These are phyloP conservation scores for Actinopyga echinites DNA, from an alignment of 53 echinoderm and acorn worm genomes.

Conservation along the genomic window DNA sequence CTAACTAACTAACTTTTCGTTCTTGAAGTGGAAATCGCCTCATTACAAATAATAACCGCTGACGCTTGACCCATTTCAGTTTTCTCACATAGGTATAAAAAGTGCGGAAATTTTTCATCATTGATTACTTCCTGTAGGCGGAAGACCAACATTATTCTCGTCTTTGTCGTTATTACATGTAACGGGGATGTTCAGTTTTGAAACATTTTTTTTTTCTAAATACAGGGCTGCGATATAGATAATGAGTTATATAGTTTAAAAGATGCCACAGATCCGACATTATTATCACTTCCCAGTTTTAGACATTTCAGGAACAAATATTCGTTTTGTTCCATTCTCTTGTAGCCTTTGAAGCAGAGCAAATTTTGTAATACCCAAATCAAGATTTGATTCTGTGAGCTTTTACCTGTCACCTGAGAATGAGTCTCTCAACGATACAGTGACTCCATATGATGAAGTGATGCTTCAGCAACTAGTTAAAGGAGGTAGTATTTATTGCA, in stretches of 20 bases:
- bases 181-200: neutral
- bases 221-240: neutral
- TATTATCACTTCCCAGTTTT: too few species aligned
- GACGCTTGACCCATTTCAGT: too few species aligned
- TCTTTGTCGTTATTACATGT: neutral
- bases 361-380: constrained; percentile 61
- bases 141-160: neutral
- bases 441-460: constrained; percentile 59
- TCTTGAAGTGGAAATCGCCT: too few species aligned
- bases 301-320: too few species aligned
- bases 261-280: too few species aligned
- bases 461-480: constrained; percentile 47
- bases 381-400: constrained; percentile 67
- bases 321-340: neutral
- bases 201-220: neutral
- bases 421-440: constrained; percentile 63
- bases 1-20: too few species aligned
- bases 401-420: constrained; percentile 63
- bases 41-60: too few species aligned
- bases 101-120: too few species aligned
- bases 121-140: too few species aligned
- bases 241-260: too few species aligned
- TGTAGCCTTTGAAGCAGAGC: constrained; percentile 65
- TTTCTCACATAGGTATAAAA: too few species aligned
- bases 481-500: neutral